phyloP scores from a whole-genome alignment of 1,140 invertebrate genomes.

The Archegozetes longisetosus region DNA sequence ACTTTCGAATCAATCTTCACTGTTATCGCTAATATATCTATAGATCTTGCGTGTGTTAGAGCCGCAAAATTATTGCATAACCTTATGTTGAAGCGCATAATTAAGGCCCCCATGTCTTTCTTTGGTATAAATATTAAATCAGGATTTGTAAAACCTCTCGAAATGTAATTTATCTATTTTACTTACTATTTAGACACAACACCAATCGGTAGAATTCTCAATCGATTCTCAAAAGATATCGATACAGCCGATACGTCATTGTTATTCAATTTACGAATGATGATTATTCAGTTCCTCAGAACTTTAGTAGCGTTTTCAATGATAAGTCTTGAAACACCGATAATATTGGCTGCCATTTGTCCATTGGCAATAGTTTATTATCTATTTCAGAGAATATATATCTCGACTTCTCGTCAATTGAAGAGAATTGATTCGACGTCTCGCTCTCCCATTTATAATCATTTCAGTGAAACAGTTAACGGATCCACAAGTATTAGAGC shows the following conservation, averaged over 20 bases:
- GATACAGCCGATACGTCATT: conserved; percentile 33
- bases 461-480: conserved; percentile 33
- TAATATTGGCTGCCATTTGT: conserved; percentile 51
- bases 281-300: conserved; percentile 32
- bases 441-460: conserved; percentile 37
- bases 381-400: conserved; percentile 36
- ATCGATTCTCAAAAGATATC: conserved; percentile 40
- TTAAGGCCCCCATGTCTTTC: conserved; percentile 52
- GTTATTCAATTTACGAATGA: conserved; percentile 34
- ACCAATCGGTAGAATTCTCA: conserved; percentile 53
- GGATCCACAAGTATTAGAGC: conserved; percentile 30
- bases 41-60: conserved; percentile 7
- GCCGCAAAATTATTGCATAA: conserved; percentile 17
- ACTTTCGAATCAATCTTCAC: not conserved
- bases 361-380: conserved; percentile 40
- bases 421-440: conserved; percentile 37
- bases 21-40: not conserved
- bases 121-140: no score
- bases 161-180: not conserved
- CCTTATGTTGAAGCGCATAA: conserved; percentile 23
- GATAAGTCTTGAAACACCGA: conserved; percentile 42
- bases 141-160: no score
- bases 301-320: conserved; percentile 70
- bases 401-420: conserved; percentile 37
- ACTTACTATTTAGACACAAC: conserved; percentile 26